phyloP scores from a whole-genome alignment of 2,113 vertebrate species.

The Gavialis gangeticus region DNA sequence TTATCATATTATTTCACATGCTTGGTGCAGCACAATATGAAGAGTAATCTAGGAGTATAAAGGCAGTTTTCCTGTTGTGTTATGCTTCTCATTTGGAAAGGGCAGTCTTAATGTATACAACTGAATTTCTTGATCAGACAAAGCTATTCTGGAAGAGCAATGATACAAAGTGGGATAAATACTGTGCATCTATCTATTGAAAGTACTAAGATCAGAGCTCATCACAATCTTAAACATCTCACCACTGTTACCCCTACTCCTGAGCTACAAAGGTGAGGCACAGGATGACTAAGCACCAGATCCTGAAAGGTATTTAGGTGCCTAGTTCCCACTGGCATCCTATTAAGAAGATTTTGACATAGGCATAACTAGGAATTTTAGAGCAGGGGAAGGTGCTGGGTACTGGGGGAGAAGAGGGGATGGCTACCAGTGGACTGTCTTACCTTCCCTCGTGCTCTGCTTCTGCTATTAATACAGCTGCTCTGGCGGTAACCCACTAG shows the following conservation, averaged over 20 bases:
- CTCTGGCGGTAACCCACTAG: no score
- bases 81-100: not conserved
- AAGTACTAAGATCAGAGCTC: no score
- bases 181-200: no score
- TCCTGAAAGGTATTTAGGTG: no score
- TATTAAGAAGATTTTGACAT: no score
- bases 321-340: no score
- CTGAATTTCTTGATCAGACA: not conserved
- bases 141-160: not conserved
- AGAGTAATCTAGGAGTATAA: accelerated
- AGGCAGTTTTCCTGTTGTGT: not conserved
- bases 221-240: not conserved
- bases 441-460: no score
- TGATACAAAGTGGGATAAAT: not conserved
- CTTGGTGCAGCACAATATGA: not conserved
- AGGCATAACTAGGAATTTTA: no score
- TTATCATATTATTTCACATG: not conserved
- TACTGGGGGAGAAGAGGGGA: no score
- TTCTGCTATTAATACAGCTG: no score
- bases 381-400: no score
- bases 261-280: not conserved
- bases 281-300: not conserved
- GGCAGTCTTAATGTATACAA: not conserved
- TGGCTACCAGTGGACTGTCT: no score
- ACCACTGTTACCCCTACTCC: not conserved